Evolutionary conservation across 2,113 vertebrate genomes (phyloP), one percentile per base, ranked within the genome.

Genomic region (Urocynchramus pylzowi): DNA sequence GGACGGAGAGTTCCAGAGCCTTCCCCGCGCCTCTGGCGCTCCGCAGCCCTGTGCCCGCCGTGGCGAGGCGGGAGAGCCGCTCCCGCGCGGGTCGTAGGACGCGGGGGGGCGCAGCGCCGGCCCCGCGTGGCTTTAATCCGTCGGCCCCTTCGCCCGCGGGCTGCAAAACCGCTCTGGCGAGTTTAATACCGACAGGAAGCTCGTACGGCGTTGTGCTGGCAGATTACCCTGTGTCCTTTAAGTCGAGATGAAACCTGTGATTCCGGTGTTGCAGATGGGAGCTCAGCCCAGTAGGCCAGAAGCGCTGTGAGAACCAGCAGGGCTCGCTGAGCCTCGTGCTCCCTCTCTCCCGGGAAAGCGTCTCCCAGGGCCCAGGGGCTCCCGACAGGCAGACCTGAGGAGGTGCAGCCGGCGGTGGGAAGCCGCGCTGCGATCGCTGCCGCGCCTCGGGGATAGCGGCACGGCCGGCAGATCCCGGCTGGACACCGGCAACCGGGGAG

Each of bases 331-430:
- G 69, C 63, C n/a, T 11, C 2, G 15, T 2, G 30, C 16, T 19
- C 4, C 11, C 33, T 16, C 4, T 9, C 2, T 26, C 8, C 22
- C 0, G 3, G 53, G 53, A 30, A 21, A 1, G 54, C 1, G 35
- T 7, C 10, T 61, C 31, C 16, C 37, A 0, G 3, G 33, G 1
- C 31, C 0, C 3, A 0, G 79, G 59, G 3, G 1, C 0, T n/a
- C 1, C n/a, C 6, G 13, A 3, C 7, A 7, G 42, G 42, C 69
- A 2, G 37, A 0, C 15, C 0, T 2, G 26, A 18, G 26, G 3
- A 6, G 39, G 19, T 8, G 56, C 21, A 11, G 44, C 6, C 8
- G 59, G 50, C 7, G 2, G 11, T 2, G 59, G 73, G 60, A 26
- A 45, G 27, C 39, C 0, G 47, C 13, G 5, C 0, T 10, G 30